phyloP scores from a whole-genome alignment of 1,140 invertebrate species.

The Papilio dardanus region DNA sequence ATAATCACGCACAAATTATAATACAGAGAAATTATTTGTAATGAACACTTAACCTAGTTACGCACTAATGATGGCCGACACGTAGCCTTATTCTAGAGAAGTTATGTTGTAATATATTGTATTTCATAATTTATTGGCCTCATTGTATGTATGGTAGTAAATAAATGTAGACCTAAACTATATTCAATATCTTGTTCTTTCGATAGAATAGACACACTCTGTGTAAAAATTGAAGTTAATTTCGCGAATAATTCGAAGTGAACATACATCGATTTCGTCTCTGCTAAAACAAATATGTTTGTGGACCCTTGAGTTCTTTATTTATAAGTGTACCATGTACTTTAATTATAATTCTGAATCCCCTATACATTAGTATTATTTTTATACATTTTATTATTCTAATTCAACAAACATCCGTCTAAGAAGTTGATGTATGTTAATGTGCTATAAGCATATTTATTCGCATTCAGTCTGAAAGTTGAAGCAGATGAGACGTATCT shows the following conservation, averaged over 20 bases:
- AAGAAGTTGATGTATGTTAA: background rate
- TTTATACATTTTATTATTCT: background rate
- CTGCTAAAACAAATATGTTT: no score
- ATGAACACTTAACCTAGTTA: conserved; percentile 24
- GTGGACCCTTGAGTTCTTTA: background rate
- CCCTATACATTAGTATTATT: background rate
- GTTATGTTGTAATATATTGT: background rate
- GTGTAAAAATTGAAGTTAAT: background rate
- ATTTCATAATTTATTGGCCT: background rate
- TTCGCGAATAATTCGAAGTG: background rate
- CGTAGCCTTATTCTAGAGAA: background rate
- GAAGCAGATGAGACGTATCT: background rate
- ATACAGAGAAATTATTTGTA: conserved; percentile 19
- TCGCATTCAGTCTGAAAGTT: background rate
- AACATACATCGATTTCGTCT: no score
- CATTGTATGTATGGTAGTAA: background rate
- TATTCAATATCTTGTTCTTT: no score
- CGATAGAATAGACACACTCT: background rate
- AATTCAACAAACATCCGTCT: background rate
- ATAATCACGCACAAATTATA: background rate
- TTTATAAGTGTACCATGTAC: background rate
- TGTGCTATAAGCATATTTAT: background rate
- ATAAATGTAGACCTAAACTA: background rate
- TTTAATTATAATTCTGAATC: no score
- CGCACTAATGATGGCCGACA: conserved; percentile 22